Evolutionary conservation across 2,888 invertebrate genomes (phyloP).

Genomic region (Achlya flavicornis): DNA sequence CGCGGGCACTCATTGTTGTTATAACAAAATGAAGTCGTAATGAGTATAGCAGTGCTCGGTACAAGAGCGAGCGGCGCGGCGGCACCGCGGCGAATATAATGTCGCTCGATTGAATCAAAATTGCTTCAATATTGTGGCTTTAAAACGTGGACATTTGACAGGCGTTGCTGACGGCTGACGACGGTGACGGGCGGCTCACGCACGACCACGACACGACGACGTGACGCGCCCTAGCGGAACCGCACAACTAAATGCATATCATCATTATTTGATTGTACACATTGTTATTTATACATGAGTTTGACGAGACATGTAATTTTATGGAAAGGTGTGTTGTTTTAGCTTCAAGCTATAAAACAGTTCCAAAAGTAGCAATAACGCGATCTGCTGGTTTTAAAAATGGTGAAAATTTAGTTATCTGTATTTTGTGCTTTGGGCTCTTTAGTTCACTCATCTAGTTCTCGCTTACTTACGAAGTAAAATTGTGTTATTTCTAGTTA

Average conservation of each 20-base stretch:
- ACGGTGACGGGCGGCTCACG: slow-evolving; percentile 23
- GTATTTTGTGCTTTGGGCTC: too few relatives aligned
- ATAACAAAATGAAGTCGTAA: slow-evolving; percentile 81
- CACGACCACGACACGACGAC: slow-evolving; percentile 21
- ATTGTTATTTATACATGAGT: slow-evolving; percentile 21
- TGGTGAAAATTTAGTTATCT: not conserved
- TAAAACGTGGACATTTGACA: slow-evolving; percentile 77
- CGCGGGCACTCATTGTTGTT: slow-evolving; percentile 70
- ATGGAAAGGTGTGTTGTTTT: not conserved
- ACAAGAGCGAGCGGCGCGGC: slow-evolving; percentile 20
- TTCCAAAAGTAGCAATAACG: not conserved
- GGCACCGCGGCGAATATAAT: slow-evolving; percentile 59
- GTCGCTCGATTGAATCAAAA: slow-evolving; percentile 78
- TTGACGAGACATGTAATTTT: slow-evolving; percentile 21
- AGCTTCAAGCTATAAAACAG: not conserved
- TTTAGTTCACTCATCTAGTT: too few relatives aligned
- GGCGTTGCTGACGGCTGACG: slow-evolving; percentile 67
- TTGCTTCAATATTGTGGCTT: slow-evolving; percentile 73
- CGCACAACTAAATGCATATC: slow-evolving; percentile 16
- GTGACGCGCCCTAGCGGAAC: slow-evolving; percentile 32
- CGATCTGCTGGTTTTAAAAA: too few relatives aligned
- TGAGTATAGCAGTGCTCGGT: slow-evolving; percentile 61
- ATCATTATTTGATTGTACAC: slow-evolving; percentile 26
- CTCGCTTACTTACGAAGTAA: not conserved
- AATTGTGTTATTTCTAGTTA: not conserved